Evolutionary conservation across 2,113 vertebrate genomes (phyloP).

Genomic region (Ivindomyrus marchei): DNA sequence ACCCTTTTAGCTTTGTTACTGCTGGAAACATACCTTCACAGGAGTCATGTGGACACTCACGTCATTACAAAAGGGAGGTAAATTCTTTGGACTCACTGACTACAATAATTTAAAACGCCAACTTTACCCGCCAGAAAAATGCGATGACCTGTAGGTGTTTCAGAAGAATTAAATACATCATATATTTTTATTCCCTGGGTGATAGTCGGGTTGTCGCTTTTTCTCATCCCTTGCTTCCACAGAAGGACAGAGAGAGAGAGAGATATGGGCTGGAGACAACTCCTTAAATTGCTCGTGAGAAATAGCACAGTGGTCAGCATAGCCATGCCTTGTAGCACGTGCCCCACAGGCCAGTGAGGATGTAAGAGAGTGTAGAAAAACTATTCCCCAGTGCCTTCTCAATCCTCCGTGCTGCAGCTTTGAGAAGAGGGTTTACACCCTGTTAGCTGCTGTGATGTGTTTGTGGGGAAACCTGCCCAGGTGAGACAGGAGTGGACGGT

Average conservation of each 20-base stretch:
- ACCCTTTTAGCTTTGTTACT: conserved; percentile 42
- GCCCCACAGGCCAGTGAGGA: neutral
- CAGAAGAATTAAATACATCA: neutral
- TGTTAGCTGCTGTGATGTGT: neutral
- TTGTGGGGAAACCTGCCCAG: neutral
- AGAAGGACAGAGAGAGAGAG: neutral
- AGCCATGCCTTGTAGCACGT: neutral
- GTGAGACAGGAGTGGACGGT: neutral
- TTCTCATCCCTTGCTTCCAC: neutral
- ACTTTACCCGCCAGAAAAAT: neutral
- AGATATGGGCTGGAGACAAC: neutral
- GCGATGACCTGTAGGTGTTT: neutral
- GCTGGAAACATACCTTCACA: conserved; percentile 39
- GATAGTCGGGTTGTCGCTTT: neutral
- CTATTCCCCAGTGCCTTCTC: neutral
- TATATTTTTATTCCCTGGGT: neutral
- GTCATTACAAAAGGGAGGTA: neutral
- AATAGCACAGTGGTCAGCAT: neutral
- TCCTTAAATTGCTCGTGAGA: neutral
- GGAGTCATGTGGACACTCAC: neutral
- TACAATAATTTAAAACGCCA: neutral
- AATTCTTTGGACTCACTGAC: neutral
- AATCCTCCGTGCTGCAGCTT: neutral
- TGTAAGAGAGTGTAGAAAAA: neutral
- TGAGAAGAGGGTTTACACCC: neutral